phyloP scores from a whole-genome alignment of 1,140 invertebrate species.

The Bombus sylvicola region DNA sequence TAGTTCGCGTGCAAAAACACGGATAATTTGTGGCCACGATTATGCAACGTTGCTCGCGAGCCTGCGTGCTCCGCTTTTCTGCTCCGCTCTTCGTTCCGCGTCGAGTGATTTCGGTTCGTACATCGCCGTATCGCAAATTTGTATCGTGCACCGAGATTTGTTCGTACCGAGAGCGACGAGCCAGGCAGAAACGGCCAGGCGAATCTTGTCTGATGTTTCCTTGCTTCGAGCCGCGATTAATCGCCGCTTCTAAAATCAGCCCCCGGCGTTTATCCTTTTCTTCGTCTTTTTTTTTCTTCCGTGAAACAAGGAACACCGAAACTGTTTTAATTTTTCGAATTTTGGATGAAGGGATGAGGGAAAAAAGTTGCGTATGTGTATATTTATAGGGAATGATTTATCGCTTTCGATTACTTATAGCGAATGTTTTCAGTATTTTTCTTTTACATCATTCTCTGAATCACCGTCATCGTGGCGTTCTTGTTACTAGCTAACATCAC shows the following conservation, averaged over 20 bases:
- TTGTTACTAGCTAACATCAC: background rate
- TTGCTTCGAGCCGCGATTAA: constrained; percentile 1
- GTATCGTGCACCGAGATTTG: background rate
- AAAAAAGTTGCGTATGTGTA: background rate
- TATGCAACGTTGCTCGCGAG: constrained; percentile 41
- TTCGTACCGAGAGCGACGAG: constrained; percentile 3
- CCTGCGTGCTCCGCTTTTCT: constrained; percentile 35
- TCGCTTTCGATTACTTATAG: background rate
- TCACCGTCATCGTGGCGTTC: background rate
- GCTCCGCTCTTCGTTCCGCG: constrained; percentile 37
- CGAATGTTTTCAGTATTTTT: background rate
- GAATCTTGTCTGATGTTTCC: constrained; percentile 3
- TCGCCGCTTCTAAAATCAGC: background rate
- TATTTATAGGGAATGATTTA: background rate
- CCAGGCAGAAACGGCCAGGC: constrained; percentile 2
- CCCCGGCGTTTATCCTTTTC: background rate
- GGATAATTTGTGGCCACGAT: constrained; percentile 31
- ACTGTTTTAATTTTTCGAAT: background rate
- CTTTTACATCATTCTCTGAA: constrained; percentile 5
- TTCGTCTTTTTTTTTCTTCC: background rate
- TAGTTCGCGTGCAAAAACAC: constrained; percentile 40
- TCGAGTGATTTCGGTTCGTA: constrained; percentile 20
- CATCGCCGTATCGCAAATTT: constrained; percentile 16
- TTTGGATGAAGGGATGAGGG: background rate
- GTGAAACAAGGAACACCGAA: too few species aligned